Evolutionary conservation across 2,888 invertebrate species (phyloP), one percentile per base, ranked within the genome.

Genomic region (Gastracanthus pulcherrimus): DNA sequence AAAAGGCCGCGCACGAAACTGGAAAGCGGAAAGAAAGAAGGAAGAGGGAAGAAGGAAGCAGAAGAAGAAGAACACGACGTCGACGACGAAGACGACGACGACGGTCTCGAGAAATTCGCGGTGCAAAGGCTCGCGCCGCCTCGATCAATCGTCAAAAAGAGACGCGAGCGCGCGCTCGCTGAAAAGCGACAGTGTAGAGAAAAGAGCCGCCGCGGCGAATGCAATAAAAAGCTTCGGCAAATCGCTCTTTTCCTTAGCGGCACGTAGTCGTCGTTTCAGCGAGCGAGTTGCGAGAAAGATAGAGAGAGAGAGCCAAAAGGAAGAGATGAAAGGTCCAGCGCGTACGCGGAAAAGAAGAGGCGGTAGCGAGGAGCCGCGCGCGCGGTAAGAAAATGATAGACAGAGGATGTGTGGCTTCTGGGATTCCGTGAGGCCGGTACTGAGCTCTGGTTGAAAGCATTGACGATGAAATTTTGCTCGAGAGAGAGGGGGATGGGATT

Each of bases 121-220:
- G 64, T 29, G 67, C 62, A 70, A 69, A 75, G 45, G 38, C 60
- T n/a, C 41, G 51, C 55, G 31, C 11, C 67, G 55, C 34, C 58
- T 31, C 62, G 76, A 76, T 80, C 76, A 76, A 80, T 80, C 75
- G 75, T 72, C 72, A 72, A 74, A 80, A 74, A 80, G 67, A 45
- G 62, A 55, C 51, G 60, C 16, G 60, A 23, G 58, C 9, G 69
- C 74, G 48, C 19, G n/a, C 11, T 19, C 69, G n/a, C 13, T 60
- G 72, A 80, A 75, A 80, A 74, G 75, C 41, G 67, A 74, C 67
- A 74, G 58, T n/a, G 38, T n/a, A 38, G 38, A 66, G 70, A 55
- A 71, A 71, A 31, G 66, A 66, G 51, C 16, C 26, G 51, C 58
- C 7, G 64, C 36, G 51, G 66, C 31, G 34, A 41, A 31, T 38